Base-by-base conservation (phyloP, 2,797 vertebrate species). In the Onychomys torridus region DNA sequence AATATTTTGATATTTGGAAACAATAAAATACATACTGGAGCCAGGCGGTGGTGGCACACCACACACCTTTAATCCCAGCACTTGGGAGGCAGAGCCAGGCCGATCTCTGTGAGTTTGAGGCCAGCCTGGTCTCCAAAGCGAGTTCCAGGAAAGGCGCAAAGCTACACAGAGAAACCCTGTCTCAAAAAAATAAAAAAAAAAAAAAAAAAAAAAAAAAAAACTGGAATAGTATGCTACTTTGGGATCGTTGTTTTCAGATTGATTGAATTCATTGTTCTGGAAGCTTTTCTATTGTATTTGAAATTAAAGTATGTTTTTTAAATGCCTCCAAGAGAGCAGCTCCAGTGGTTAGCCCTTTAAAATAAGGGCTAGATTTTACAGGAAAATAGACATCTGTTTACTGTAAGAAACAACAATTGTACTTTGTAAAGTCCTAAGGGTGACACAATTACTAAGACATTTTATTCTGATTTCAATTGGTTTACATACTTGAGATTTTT, bases 361-460 rank as follows among this genome's bases (percentile, higher is more conserved):
- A 40, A 37, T 4, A 81, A 96, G 78, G 37, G 29, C 65, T 89
- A 2, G 32, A 92, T 67, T 91, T 88, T 69, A 34, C 3, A 94
- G 6, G 43, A 32, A 65, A 84, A 49, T 25, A 46, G 34, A 46
- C 67, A 65, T 91, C 59, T 76, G 40, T 86, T 94, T 32, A 92
- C 6, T 2, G 0, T 85, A 69, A 96, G 59, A 93, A 97, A 78
- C 9, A 69, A 57, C 37, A 75, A 16, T 85, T 93, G 63, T 37
- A 92, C 78, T 82, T 93, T 88, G 23, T 75, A 86, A 92, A 96
- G 71, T 82, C 82, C 59, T 94, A 71, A 81, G 7, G 83, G 46
- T 43, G 37, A 86, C 52, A 90, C 17, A 37, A 29, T 27, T 76
- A 75, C 65, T 23, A 86, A 90, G 92, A 63, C 57, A 83, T 32